These are phyloP conservation scores for Nannoperca obscura DNA, from an alignment of 2,797 vertebrate genomes.

Conservation along the genomic window DNA sequence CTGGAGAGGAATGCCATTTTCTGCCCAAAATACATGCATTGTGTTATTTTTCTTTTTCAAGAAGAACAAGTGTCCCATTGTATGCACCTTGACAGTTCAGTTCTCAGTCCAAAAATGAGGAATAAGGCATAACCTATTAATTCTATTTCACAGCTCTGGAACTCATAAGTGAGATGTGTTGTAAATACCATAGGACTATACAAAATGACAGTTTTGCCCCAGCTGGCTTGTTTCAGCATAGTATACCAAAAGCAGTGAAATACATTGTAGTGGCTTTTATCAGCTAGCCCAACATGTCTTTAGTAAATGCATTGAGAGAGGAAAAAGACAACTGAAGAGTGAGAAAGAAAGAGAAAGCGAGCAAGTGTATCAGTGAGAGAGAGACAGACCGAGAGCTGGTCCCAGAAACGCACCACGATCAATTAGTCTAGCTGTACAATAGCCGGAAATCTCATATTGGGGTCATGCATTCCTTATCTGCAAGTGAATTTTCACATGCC, in stretches of 20 bases:
- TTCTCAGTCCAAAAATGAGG: conserved; percentile 17
- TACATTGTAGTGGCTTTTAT: neutral
- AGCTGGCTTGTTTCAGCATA: conserved; percentile 33
- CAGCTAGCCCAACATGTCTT: conserved; percentile 29
- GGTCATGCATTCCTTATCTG: conserved; percentile 83
- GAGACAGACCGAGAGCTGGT: conserved; percentile 40
- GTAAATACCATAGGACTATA: neutral
- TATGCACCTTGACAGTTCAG: conserved; percentile 33
- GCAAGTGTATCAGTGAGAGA: conserved; percentile 10
- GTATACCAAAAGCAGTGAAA: conserved; percentile 2
- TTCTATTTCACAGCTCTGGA: conserved; percentile 30
- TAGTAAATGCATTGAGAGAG: conserved; percentile 15
- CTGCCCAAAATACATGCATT: neutral
- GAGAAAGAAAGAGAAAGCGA: conserved; percentile 4
- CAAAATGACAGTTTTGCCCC: neutral
- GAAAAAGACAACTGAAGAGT: conserved; percentile 15
- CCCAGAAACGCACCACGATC: conserved; percentile 75
- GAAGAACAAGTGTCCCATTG: conserved; percentile 30
- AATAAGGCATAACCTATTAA: conserved; percentile 27
- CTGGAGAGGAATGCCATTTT: neutral
- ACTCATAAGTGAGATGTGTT: conserved; percentile 13
- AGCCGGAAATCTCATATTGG: conserved; percentile 85
- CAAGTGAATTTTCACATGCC: conserved; percentile 83
- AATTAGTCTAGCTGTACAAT: conserved; percentile 82
- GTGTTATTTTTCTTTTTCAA: neutral